Conservation (phyloP, 2,888 invertebrate genomes). For the Polietes domitor region DNA sequence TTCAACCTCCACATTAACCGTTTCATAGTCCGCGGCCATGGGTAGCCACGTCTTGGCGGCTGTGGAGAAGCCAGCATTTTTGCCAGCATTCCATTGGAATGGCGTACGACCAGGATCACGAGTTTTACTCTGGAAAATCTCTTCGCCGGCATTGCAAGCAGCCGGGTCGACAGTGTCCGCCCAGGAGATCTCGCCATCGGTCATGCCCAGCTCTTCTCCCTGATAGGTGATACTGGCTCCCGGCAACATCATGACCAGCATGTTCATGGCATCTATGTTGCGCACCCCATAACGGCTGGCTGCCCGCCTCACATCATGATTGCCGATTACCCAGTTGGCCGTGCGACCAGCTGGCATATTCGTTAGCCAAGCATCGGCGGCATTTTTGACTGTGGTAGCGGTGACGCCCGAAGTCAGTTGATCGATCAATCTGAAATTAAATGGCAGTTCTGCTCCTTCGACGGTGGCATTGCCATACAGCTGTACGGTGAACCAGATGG, state of each 20-base stretch:
- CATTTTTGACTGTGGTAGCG: conserved; percentile 81
- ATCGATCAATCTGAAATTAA: conserved; percentile 84
- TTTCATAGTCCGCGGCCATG: conserved; percentile 82
- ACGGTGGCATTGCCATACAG: conserved; percentile 83
- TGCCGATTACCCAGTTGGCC: conserved; percentile 86
- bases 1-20: conserved; percentile 83
- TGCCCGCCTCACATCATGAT: conserved; percentile 85
- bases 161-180: conserved; percentile 82
- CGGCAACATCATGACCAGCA: conserved; percentile 84
- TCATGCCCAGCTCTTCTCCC: conserved; percentile 75
- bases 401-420: conserved; percentile 81
- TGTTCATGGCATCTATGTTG: conserved; percentile 89
- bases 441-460: conserved; percentile 83
- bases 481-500: conserved; percentile 80
- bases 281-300: conserved; percentile 84
- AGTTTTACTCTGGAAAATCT: conserved; percentile 82
- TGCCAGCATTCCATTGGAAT: conserved; percentile 82
- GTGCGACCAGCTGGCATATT: conserved; percentile 81
- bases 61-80: conserved; percentile 78
- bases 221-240: conserved; percentile 85
- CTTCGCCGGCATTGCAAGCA: conserved; percentile 81
- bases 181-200: conserved; percentile 82
- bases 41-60: conserved; percentile 77
- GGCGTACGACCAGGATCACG: conserved; percentile 85
- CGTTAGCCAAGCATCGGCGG: conserved; percentile 82